Evolutionary conservation across 2,113 vertebrate species (phyloP), one percentile per base, ranked within the genome.

Genomic region (Centropus bengalensis): DNA sequence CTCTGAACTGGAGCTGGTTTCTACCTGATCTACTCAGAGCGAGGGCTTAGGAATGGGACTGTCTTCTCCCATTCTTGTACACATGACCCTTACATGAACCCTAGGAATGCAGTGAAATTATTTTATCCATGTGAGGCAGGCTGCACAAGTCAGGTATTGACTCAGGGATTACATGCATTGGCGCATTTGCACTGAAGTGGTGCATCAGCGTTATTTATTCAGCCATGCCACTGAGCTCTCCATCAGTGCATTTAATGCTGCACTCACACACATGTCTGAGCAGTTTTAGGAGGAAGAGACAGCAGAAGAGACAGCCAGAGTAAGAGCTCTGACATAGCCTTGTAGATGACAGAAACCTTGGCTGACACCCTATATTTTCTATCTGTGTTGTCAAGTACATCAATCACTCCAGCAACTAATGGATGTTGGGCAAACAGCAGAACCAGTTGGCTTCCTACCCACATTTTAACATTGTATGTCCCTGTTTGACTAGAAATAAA

Each of bases 151-250:
- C 78, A 73, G 40, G 28, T 77, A 51, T 47, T 22, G n/a, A 5
- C 15, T 85, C 45, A 26, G n/a, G 30, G 51, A 38, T 47, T 12
- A 32, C 10, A 32, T 1, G 12, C 0, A 0, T 67, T 0, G 0
- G 7, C 0, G 0, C n/a, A 14, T 54, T 75, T 63, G 27, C 27
- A 21, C 38, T n/a, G 42, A 67, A 71, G 24, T 18, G 18, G 5
- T 63, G 47, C 42, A 23, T 30, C 67, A 28, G 44, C 54, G 5
- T 28, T 60, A 47, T 36, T 71, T 68, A 51, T 60, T 49, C 85
- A 62, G 18, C 14, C 66, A 12, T 4, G 18, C 15, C 59, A 9
- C n/a, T 58, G 15, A 74, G 14, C 8, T 64, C 47, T 55, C 67
- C 70, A 59, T 75, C 52, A 26, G 28, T 23, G 55, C 40, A 51